Conservation (phyloP, 2,113 vertebrate species). For the Nycticorax nycticorax region DNA sequence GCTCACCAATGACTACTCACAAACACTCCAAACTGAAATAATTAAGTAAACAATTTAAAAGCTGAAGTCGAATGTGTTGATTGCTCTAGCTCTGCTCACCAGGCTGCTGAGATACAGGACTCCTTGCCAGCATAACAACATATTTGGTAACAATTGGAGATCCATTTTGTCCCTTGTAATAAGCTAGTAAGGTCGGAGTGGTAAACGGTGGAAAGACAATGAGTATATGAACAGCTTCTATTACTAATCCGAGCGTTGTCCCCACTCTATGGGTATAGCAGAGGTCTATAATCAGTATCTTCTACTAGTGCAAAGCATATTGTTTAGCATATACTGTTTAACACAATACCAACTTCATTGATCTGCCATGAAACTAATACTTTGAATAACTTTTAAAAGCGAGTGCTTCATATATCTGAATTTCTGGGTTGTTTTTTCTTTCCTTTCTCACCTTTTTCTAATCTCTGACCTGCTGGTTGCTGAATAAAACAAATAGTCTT, state of each 20-base stretch:
- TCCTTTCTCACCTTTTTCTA: not conserved
- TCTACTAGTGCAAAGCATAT: not conserved
- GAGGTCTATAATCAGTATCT: not conserved
- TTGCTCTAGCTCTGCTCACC: not conserved
- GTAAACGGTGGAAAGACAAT: not conserved
- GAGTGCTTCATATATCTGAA: not conserved
- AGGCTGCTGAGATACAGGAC: not conserved
- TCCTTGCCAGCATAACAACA: not conserved
- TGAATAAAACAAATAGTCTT: not conserved
- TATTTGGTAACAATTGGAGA: not conserved
- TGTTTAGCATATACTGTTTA: not conserved
- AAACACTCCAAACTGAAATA: conserved; percentile 6
- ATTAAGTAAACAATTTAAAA: not conserved
- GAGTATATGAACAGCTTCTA: not conserved
- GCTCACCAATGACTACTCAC: not conserved
- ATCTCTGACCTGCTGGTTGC: not conserved
- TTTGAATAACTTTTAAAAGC: not conserved
- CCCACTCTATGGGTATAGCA: not conserved
- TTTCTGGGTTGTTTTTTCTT: not conserved
- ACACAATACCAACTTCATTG: not conserved
- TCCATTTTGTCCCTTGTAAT: not conserved
- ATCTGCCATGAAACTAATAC: not conserved
- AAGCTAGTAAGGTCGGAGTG: not conserved
- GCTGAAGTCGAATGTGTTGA: not conserved
- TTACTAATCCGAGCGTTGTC: conserved; percentile 9